Conservation (phyloP, 2,888 invertebrate genomes). For the Leucophenga montana region DNA sequence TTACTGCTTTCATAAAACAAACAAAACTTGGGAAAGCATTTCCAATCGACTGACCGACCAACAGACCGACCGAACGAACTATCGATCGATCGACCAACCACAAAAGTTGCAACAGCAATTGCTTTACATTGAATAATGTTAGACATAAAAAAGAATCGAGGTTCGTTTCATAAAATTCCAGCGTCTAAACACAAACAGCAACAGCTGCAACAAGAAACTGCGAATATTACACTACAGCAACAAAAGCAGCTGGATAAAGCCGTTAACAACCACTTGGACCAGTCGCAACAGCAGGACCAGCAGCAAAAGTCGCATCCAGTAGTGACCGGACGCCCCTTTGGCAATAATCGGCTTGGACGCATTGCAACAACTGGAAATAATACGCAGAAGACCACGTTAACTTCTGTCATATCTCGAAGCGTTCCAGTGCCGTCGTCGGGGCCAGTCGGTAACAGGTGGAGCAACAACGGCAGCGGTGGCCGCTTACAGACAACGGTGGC, state of each 20-base stretch:
- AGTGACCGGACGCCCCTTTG: conserved; percentile 4
- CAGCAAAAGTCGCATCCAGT: conserved; percentile 25
- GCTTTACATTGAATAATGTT: conserved; percentile 61
- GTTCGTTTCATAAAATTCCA: conserved; percentile 67
- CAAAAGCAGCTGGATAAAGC: too few species aligned
- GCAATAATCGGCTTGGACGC: too few species aligned
- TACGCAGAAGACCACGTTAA: too few species aligned
- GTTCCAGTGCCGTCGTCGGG: not conserved
- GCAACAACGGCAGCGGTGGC: conserved; percentile 33
- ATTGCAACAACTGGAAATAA: too few species aligned
- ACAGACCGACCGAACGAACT: not conserved
- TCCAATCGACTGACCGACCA: not conserved
- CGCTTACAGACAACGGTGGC: conserved; percentile 32
- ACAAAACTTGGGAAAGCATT: conserved; percentile 19
- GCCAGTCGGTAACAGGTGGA: conserved; percentile 16
- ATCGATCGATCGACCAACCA: conserved; percentile 1
- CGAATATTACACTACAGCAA: not conserved
- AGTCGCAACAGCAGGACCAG: conserved; percentile 23
- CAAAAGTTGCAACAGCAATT: conserved; percentile 27
- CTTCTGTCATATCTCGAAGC: too few species aligned
- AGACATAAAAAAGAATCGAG: conserved; percentile 68
- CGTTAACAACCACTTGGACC: too few species aligned
- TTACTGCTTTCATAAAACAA: conserved; percentile 28
- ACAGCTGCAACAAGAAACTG: conserved; percentile 36
- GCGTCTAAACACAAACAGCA: conserved; percentile 58